A percentile compares a stretch with the other conserved stretches of the same genome.
These are phyloP conservation scores for Agriopis aurantiaria DNA, from an alignment of 2,888 invertebrate genomes.

Conservation along the genomic window DNA sequence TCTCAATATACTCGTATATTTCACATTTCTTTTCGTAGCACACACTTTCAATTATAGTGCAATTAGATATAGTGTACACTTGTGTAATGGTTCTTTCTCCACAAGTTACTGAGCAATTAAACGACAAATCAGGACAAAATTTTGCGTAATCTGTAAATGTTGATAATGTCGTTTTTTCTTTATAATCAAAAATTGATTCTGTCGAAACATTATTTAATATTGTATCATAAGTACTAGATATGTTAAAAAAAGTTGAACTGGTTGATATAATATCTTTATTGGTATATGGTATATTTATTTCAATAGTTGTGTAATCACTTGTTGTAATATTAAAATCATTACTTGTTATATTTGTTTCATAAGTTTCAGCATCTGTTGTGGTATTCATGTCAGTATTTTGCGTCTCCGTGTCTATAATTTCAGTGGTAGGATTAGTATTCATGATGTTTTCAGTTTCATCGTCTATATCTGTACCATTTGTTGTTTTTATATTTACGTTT, in stretches of 20 bases:
- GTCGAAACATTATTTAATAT: constrained; percentile 27
- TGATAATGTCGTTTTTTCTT: constrained; percentile 15
- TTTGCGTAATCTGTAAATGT: constrained; percentile 27
- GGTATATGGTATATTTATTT: constrained; percentile 8
- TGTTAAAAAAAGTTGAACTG: background rate
- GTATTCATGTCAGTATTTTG: constrained; percentile 5
- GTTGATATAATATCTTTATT: constrained; percentile 2
- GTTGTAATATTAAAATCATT: background rate
- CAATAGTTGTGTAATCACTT: constrained; percentile 10
- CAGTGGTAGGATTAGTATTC: constrained; percentile 4
- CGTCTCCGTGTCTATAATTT: background rate
- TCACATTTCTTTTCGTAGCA: constrained; percentile 67
- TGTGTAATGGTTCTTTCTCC: constrained; percentile 70
- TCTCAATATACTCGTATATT: constrained; percentile 24
- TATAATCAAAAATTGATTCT: constrained; percentile 21
- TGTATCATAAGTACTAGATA: constrained; percentile 15
- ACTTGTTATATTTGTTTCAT: background rate
- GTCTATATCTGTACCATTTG: constrained; percentile 25
- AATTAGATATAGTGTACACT: constrained; percentile 70
- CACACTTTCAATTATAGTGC: constrained; percentile 60
- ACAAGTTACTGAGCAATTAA: constrained; percentile 72
- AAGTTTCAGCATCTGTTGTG: background rate
- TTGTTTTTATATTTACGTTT: constrained; percentile 34
- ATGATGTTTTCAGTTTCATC: constrained; percentile 23
- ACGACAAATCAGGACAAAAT: constrained; percentile 61